Conservation (phyloP, 1,140 invertebrate genomes). For the Pantala flavescens region DNA sequence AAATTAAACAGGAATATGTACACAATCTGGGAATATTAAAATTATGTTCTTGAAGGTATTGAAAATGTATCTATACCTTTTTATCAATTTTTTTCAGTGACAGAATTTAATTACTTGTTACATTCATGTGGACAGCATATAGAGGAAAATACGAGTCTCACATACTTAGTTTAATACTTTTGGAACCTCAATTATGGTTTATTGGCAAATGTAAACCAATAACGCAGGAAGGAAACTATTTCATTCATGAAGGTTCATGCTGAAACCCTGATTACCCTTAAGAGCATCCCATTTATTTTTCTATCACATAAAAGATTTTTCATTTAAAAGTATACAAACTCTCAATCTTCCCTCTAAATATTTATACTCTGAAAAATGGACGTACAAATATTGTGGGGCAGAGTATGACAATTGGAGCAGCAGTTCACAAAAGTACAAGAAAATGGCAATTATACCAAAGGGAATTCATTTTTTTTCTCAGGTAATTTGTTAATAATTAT, state of each 20-base stretch:
- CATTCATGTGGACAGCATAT: too few relatives aligned
- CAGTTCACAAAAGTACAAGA: neutral
- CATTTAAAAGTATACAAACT: constrained; percentile 3
- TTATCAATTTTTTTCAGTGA: too few relatives aligned
- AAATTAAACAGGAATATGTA: too few relatives aligned
- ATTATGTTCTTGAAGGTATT: too few relatives aligned
- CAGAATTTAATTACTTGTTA: too few relatives aligned
- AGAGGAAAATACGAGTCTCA: too few relatives aligned
- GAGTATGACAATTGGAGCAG: neutral
- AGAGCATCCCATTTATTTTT: neutral
- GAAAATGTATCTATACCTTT: too few relatives aligned
- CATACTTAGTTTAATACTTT: too few relatives aligned
- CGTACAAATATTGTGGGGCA: constrained; percentile 1
- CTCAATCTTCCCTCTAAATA: neutral
- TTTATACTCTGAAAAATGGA: constrained; percentile 10
- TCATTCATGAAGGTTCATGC: neutral
- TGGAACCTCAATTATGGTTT: too few relatives aligned
- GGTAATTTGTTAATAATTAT: neutral
- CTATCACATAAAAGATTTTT: neutral
- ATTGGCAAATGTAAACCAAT: too few relatives aligned
- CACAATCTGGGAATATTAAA: too few relatives aligned
- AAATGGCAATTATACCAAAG: neutral
- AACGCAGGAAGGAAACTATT: neutral
- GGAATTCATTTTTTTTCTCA: neutral
- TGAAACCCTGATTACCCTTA: neutral